A percentile compares a stretch with the other conserved stretches of the same genome.
These are phyloP conservation scores for Formica selysi DNA, from an alignment of 1,140 invertebrate species.

Conservation along the genomic window DNA sequence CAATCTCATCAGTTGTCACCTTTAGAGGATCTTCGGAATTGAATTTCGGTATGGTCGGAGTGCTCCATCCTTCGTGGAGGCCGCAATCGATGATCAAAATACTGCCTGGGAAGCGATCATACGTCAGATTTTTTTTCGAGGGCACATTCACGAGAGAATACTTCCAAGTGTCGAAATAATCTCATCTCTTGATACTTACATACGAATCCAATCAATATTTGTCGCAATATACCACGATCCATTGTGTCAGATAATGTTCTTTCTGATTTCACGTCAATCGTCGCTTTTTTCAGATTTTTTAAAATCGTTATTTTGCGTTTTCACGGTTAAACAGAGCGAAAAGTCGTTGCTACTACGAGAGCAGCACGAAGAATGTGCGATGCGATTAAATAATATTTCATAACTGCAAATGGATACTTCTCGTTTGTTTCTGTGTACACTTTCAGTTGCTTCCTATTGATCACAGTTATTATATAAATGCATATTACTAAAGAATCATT, in stretches of 20 bases:
- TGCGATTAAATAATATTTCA: neutral
- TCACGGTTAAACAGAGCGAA: neutral
- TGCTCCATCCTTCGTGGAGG: slow-evolving; percentile 85
- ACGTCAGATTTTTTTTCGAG: slow-evolving; percentile 14
- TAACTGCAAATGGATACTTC: neutral
- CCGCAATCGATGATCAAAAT: slow-evolving; percentile 84
- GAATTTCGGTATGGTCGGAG: slow-evolving; percentile 83
- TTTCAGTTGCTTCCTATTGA: neutral
- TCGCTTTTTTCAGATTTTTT: slow-evolving; percentile 11
- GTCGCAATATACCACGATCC: slow-evolving; percentile 80
- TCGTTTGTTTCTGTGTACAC: neutral
- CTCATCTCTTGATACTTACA: slow-evolving; percentile 80
- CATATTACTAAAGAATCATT: neutral
- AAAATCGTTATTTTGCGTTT: neutral
- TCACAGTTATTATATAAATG: neutral
- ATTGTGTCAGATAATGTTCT: slow-evolving; percentile 62
- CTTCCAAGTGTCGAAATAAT: neutral
- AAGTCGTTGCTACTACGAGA: neutral
- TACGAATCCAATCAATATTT: slow-evolving; percentile 80
- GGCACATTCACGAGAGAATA: neutral
- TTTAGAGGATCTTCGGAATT: slow-evolving; percentile 77
- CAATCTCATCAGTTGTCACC: slow-evolving; percentile 75
- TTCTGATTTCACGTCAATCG: slow-evolving; percentile 15
- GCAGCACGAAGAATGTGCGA: neutral
- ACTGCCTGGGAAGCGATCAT: slow-evolving; percentile 77